Base-by-base conservation (phyloP, 2,797 vertebrate genomes). In the Eutrigla gurnardus region DNA sequence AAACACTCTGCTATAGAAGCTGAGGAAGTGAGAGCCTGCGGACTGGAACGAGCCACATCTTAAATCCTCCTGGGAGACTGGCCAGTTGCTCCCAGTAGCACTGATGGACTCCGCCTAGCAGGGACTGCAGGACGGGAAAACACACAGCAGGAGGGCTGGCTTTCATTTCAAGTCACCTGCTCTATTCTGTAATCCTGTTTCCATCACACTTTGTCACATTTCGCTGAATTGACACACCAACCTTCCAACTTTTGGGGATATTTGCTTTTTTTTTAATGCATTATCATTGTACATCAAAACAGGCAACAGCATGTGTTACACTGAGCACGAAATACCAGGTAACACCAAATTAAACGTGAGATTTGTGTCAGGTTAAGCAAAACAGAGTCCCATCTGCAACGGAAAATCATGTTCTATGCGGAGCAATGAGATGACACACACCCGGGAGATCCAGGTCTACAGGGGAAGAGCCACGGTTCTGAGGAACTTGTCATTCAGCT, bases 401-500 rank as follows among this genome's bases (percentile, higher is more conserved):
- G 45, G 57, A 72, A 75, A 45, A 73, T 59, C 65, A 37, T 60
- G 53, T 80, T 82, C 33, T 46, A 13, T 50, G 37, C 68, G 36
- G 68, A 74, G 62, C 37, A 62, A 58, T 37, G 9, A 12, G 49
- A 60, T 63, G 70, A 65, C 53, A 77, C 46, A 68, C 35, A 43
- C 53, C 54, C 60, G 10, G 42, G 64, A 73, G 73, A 75, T 73
- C 35, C 71, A 36, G 43, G 70, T 81, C 77, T 46, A 55, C 25
- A 65, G 58, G 33, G 36, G 50, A 54, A 54, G 76, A 64, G 66
- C 15, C 68, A 74, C 69, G 66, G 50, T 45, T 84, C 72, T 42
- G 57, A 83, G 77, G 63, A 82, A 80, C 76, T 81, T 91, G 87
- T 92, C 92, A 89, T 90, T 93, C 90, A 92, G 88, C 88, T 93